These are phyloP conservation scores for Rhabdornis inornatus DNA, from an alignment of 2,113 vertebrate genomes.

Conservation along the genomic window DNA sequence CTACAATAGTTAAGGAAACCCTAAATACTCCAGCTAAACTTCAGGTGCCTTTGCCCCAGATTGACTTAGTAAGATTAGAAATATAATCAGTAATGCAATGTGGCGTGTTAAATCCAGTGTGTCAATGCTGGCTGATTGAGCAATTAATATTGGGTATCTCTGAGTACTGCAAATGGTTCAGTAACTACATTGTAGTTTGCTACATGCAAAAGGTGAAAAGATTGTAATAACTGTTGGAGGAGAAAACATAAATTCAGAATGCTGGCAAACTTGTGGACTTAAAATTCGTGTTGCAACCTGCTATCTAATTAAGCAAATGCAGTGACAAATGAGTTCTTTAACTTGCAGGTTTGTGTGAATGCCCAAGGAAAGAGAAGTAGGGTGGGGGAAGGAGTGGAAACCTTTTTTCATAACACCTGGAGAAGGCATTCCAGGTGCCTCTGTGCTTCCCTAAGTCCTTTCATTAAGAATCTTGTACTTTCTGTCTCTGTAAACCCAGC, in stretches of 20 bases:
- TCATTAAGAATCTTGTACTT: background rate
- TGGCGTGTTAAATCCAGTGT: conserved; percentile 26
- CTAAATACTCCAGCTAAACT: background rate
- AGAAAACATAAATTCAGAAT: background rate
- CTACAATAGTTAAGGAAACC: background rate
- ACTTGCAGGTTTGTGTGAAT: background rate
- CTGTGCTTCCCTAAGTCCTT: background rate
- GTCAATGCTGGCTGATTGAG: background rate
- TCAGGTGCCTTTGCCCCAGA: background rate
- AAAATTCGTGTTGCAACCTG: background rate
- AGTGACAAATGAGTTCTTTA: background rate
- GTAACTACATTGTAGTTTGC: background rate
- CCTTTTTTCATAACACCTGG: background rate
- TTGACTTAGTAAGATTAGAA: background rate
- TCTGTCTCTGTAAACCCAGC: background rate
- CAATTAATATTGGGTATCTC: background rate
- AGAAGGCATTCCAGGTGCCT: background rate
- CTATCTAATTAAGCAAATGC: background rate
- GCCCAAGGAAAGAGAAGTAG: background rate
- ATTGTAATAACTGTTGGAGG: background rate
- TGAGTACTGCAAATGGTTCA: background rate
- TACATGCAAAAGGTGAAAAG: background rate
- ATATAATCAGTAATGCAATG: background rate
- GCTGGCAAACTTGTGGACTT: background rate
- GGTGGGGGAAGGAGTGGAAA: background rate